Evolutionary conservation across 1,140 invertebrate species (phyloP).

Genomic region (Rhynchophorus ferrugineus): DNA sequence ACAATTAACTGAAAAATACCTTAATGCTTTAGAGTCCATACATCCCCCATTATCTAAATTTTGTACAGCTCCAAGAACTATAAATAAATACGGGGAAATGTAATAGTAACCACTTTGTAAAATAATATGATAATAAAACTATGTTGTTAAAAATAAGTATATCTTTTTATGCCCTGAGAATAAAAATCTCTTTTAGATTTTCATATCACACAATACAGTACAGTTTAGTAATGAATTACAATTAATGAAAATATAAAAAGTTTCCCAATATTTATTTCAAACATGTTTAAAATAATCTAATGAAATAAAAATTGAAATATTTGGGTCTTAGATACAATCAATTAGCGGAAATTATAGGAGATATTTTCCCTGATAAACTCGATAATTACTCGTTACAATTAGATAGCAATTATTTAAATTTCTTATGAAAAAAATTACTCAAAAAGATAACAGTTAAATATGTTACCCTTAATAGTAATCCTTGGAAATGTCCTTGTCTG

Average conservation of each 20-base stretch:
- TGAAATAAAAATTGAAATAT: slow-evolving; percentile 16
- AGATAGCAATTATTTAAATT: no score
- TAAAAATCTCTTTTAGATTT: no score
- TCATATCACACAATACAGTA: no score
- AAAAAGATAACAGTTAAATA: slow-evolving; percentile 20
- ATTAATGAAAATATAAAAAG: no score
- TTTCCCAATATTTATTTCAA: no score
- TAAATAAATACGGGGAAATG: background rate
- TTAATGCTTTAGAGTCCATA: background rate
- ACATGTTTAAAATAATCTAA: no score
- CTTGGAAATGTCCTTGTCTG: slow-evolving; percentile 26
- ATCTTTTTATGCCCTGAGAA: no score
- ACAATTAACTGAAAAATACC: slow-evolving; percentile 4
- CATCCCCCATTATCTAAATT: background rate
- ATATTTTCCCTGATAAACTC: slow-evolving; percentile 19
- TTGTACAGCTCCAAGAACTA: background rate
- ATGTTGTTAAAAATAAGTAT: no score
- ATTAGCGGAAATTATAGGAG: slow-evolving; percentile 14
- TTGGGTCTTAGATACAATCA: slow-evolving; percentile 20
- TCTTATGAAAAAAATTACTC: slow-evolving; percentile 19
- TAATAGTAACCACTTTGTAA: background rate
- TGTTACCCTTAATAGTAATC: slow-evolving; percentile 18
- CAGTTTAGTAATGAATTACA: no score
- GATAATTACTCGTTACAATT: no score
- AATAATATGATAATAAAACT: background rate